Evolutionary conservation across 2,797 vertebrate species (phyloP).

Genomic region (Falco cherrug): DNA sequence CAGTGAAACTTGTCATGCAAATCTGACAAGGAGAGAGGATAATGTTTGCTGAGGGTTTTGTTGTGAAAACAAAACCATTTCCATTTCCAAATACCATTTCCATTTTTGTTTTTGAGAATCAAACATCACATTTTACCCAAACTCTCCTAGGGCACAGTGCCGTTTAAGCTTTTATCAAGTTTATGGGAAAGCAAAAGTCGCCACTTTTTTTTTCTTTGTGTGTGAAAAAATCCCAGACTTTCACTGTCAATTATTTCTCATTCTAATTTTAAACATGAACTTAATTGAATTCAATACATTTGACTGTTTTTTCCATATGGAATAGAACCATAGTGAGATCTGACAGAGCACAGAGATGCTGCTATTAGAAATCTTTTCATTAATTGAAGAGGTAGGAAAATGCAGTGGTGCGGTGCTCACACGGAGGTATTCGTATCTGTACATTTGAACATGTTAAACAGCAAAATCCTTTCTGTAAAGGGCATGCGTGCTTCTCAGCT

Average conservation of each 20-base stretch:
- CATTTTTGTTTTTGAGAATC: not conserved
- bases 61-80: not conserved
- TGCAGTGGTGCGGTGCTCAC: fast-evolving
- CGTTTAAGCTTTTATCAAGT: not conserved
- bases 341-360: not conserved
- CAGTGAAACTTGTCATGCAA: not conserved
- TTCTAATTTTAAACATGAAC: not conserved
- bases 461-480: not conserved
- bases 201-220: not conserved
- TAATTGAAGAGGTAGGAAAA: not conserved
- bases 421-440: not conserved
- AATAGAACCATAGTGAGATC: not conserved
- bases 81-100: not conserved
- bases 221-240: not conserved
- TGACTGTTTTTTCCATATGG: not conserved
- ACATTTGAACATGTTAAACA: not conserved
- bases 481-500: fast-evolving
- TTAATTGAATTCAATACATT: not conserved
- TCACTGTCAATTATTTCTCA: not conserved
- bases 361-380: not conserved
- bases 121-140: not conserved
- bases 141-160: not conserved
- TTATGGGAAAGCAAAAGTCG: not conserved
- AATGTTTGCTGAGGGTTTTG: not conserved
- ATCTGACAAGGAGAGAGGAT: not conserved